These are phyloP conservation scores for Meloidogyne chitwoodi DNA, from an alignment of 1,140 invertebrate species.

Conservation along the genomic window DNA sequence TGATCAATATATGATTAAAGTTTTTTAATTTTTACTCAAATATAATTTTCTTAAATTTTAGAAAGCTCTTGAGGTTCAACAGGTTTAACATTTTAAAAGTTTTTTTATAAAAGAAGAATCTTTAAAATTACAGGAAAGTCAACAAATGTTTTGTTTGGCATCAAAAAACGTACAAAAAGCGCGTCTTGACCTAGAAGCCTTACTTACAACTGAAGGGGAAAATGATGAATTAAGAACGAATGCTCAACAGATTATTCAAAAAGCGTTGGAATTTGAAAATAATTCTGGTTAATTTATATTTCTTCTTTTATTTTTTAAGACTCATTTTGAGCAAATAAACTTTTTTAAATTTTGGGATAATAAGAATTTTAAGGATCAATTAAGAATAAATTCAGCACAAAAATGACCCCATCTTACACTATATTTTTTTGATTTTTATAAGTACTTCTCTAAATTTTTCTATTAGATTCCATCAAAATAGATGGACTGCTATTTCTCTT, in stretches of 20 bases:
- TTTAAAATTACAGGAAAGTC: conserved; percentile 5
- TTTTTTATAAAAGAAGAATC: background rate
- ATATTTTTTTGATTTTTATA: too few species aligned
- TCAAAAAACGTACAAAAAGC: conserved; percentile 15
- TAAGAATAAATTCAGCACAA: too few species aligned
- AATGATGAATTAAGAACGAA: conserved; percentile 4
- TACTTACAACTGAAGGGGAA: background rate
- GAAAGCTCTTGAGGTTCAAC: background rate
- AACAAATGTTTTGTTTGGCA: conserved; percentile 12
- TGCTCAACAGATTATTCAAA: background rate
- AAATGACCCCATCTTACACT: too few species aligned
- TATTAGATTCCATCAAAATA: background rate
- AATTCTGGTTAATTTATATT: background rate
- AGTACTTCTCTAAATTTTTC: background rate
- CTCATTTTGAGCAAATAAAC: too few species aligned
- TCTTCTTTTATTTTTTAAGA: background rate
- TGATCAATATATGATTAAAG: conserved; percentile 34
- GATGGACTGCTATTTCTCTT: conserved; percentile 25
- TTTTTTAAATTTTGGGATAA: too few species aligned
- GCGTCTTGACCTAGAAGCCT: background rate
- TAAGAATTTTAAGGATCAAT: too few species aligned
- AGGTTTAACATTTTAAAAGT: background rate
- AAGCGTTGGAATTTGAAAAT: background rate
- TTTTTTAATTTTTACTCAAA: conserved; percentile 10
- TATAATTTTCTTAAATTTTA: background rate